These are phyloP conservation scores for Fragum whitleyi DNA, from an alignment of 2,888 invertebrate genomes.

Conservation along the genomic window DNA sequence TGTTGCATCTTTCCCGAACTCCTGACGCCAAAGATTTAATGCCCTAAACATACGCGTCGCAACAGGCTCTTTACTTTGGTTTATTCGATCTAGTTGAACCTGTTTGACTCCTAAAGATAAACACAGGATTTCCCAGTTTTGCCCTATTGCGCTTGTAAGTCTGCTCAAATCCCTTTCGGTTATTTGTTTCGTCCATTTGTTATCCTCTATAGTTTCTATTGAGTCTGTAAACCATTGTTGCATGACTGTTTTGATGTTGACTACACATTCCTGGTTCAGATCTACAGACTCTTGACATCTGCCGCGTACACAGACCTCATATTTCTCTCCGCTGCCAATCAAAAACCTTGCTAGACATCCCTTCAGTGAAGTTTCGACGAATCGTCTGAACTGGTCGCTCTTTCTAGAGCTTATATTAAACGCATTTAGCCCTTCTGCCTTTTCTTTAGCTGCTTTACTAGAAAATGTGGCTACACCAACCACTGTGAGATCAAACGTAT, in stretches of 20 bases:
- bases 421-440: neutral
- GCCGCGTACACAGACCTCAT: neutral
- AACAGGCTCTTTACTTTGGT: conserved; percentile 5
- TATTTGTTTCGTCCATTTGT: neutral
- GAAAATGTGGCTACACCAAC: neutral
- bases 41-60: conserved; percentile 7
- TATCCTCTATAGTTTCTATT: neutral
- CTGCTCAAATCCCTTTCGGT: conserved; percentile 7
- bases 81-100: conserved; percentile 23
- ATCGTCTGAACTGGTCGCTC: conserved; percentile 10
- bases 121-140: conserved; percentile 31
- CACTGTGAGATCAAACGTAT: neutral
- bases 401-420: conserved; percentile 4
- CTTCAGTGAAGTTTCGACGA: neutral
- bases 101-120: conserved; percentile 17
- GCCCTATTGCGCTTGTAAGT: conserved; percentile 22
- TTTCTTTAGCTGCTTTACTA: neutral
- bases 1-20: neutral
- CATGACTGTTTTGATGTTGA: neutral
- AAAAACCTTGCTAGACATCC: neutral
- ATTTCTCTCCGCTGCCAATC: neutral
- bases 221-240: conserved; percentile 22
- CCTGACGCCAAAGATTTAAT: conserved; percentile 3
- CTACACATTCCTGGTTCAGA: neutral
- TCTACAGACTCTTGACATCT: neutral